These are phyloP conservation scores for Pocillopora meandrina DNA, from an alignment of 92 coral and sea anemone genomes.

Conservation along the genomic window DNA sequence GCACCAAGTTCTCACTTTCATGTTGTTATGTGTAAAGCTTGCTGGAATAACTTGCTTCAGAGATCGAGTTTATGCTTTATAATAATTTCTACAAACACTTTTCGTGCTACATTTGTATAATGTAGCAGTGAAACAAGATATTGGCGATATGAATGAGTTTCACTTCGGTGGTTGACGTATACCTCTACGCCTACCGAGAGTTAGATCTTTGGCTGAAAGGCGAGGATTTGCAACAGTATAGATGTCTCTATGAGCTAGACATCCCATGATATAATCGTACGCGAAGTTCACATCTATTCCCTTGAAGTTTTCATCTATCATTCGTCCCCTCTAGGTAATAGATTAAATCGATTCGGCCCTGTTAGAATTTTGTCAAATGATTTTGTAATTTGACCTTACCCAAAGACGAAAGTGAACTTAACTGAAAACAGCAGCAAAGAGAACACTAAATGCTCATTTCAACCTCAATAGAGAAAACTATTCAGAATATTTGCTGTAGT, in stretches of 20 bases:
- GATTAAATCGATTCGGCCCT: conserved; percentile 10
- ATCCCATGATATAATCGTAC: neutral
- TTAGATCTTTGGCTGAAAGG: neutral
- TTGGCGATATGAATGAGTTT: neutral
- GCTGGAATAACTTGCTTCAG: neutral
- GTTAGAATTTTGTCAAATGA: conserved; percentile 1
- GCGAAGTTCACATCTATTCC: neutral
- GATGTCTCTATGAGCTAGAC: neutral
- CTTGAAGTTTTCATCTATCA: neutral
- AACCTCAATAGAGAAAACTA: too few species aligned
- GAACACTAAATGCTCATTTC: too few species aligned
- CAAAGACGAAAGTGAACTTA: neutral
- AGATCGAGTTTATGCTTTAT: neutral
- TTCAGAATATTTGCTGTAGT: neutral
- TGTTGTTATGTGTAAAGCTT: neutral
- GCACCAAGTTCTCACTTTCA: neutral
- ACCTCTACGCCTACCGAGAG: conserved; percentile 19
- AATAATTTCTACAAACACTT: neutral
- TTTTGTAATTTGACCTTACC: conserved; percentile 32
- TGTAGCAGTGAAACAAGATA: conserved; percentile 22
- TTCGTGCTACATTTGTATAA: conserved; percentile 1
- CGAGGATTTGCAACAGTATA: neutral
- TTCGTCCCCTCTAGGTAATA: conserved; percentile 4
- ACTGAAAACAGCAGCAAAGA: neutral
- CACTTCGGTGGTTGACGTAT: neutral